Conservation (phyloP, 2,113 vertebrate genomes). For the Gobius niger region DNA sequence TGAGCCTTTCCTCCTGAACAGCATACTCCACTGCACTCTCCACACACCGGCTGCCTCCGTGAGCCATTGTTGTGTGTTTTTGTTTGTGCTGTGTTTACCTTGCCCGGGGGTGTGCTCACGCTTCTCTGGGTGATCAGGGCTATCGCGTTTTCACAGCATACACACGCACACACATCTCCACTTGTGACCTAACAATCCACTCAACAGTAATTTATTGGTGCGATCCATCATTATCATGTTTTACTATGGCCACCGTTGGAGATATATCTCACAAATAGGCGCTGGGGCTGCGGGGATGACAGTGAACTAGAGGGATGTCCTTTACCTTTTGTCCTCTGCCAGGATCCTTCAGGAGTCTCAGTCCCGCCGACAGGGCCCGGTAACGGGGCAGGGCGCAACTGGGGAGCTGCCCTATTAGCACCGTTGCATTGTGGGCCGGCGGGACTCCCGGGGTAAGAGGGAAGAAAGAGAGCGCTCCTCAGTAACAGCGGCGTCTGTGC, state of each 20-base stretch:
- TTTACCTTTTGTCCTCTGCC: conserved; percentile 75
- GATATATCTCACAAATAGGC: conserved; percentile 76
- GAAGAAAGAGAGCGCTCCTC: conserved; percentile 57
- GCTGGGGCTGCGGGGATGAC: conserved; percentile 57
- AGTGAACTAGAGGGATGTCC: conserved; percentile 74
- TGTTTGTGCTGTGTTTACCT: conserved; percentile 43
- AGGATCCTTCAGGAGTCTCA: conserved; percentile 59
- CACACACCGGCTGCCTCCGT: neutral
- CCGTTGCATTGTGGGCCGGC: conserved; percentile 73
- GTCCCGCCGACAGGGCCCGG: conserved; percentile 50
- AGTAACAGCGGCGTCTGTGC: conserved; percentile 76
- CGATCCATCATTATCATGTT: conserved; percentile 80
- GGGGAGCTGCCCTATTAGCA: conserved; percentile 59
- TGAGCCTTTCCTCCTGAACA: too few species aligned
- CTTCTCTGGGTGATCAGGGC: conserved; percentile 41
- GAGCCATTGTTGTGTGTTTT: conserved; percentile 14
- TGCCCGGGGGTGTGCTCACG: conserved; percentile 27
- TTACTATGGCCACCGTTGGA: conserved; percentile 75
- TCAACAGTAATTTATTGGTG: conserved; percentile 76
- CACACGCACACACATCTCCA: conserved; percentile 46
- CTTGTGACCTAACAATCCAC: conserved; percentile 70
- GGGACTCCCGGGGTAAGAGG: conserved; percentile 73
- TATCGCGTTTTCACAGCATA: conserved; percentile 34
- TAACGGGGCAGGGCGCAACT: conserved; percentile 50
- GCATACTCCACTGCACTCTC: neutral